Conservation (phyloP, 2,797 vertebrate genomes). For the Oryzias sinensis region DNA sequence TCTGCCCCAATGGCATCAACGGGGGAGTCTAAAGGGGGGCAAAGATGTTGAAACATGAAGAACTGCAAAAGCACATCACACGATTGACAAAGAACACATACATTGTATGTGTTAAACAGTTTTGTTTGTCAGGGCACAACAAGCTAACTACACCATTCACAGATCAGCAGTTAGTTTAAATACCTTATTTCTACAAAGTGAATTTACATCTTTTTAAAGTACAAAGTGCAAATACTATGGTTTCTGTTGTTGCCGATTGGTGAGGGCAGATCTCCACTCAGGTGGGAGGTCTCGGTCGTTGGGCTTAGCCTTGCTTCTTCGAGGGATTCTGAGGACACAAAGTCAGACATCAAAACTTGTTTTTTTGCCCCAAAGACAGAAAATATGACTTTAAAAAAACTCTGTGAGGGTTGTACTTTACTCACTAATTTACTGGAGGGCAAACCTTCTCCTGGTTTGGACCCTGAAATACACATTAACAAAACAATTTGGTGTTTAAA, state of each 20-base stretch:
- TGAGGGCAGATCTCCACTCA: constrained; percentile 76
- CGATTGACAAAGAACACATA: constrained; percentile 88
- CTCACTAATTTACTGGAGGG: constrained; percentile 87
- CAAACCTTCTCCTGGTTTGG: constrained; percentile 80
- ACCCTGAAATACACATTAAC: constrained; percentile 55
- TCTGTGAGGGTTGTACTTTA: constrained; percentile 15
- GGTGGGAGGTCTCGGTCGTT: constrained; percentile 52
- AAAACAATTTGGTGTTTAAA: constrained; percentile 1
- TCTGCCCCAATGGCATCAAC: constrained; percentile 52
- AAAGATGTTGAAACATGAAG: constrained; percentile 69
- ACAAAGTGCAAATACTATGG: constrained; percentile 99
- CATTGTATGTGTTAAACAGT: constrained; percentile 91
- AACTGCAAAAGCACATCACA: constrained; percentile 77
- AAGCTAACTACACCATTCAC: constrained; percentile 89
- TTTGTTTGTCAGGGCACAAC: constrained; percentile 77
- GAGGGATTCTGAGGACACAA: constrained; percentile 79
- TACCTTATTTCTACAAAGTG: constrained; percentile 97
- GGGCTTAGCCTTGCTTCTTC: constrained; percentile 90
- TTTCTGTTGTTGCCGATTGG: constrained; percentile 84
- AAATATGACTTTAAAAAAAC: no score
- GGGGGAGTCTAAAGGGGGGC: constrained; percentile 50
- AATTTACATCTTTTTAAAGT: constrained; percentile 95
- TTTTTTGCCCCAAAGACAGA: not conserved
- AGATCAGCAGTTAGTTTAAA: constrained; percentile 94
- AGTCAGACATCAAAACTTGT: constrained; percentile 3